Evolutionary conservation across 2,888 invertebrate genomes (phyloP), one percentile per base, ranked within the genome.

Genomic region (Pristionchus exspectatus): DNA sequence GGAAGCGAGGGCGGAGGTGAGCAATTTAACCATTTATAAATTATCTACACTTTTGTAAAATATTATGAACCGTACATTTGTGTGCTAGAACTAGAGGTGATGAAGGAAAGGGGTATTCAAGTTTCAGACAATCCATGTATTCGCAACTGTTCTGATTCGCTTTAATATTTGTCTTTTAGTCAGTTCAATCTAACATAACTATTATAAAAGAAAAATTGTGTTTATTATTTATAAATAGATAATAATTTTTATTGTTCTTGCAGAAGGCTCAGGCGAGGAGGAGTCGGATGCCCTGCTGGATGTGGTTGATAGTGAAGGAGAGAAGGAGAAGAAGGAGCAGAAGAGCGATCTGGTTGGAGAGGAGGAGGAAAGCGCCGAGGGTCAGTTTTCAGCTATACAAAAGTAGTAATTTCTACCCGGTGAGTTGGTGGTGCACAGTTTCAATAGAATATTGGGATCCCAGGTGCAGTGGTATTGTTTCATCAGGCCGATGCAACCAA

Each of bases 341-440:
- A 81, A 27, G 44, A 44, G 54, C 10, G 74, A 38, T 30, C n/a
- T 44, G 59, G 56, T 69, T 3, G 74, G 74, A 56, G 66, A 84
- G 16, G 90, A 91, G 63, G 91, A 91, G 69, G 91, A 91, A 16
- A 84, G 89, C 30, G 88, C 90, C 9, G 74, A 69, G 63, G 90
- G 90, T 50, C 54, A 33, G 88, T 30, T 30, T 44, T 18, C 24
- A 27, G 24, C 3, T 10, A 14, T 10, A 27, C 3, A 50, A 50
- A 50, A 50, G 44, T 50, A 12, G 9, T 50, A 12, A 50, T 50
- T 50, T 50, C 44, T 50, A 50, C 44, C 44, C 44, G 44, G 44
- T 12, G 44, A 50, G 44, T 50, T 50, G 7, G 7, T 12, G 44
- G 44, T 50, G 44, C 44, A 50, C 16, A 18, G 63, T 63, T 1